Base-by-base conservation (phyloP, 2,797 vertebrate genomes). In the Neosilurus hyrtlii region DNA sequence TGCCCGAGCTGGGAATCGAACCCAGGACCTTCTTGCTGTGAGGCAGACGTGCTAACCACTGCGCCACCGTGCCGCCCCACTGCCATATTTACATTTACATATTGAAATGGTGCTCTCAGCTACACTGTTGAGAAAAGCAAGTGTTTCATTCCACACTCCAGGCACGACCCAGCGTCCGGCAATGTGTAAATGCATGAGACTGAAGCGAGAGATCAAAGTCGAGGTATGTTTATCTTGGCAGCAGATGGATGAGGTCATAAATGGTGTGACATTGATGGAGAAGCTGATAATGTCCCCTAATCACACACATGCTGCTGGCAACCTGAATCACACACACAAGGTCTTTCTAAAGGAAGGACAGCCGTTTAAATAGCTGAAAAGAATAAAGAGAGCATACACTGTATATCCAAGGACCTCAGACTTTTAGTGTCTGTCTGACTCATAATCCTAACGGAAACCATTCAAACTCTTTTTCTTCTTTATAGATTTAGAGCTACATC, bases 261-360 rank as follows among this genome's bases (percentile, higher is more conserved):
- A 86, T 73, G 65, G 84, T 84, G 86, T 91, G 92, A 91, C 91
- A 88, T 89, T 93, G 93, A 93, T 92, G 91, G 93, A 92, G 91
- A 92, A 88, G 85, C 88, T 89, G 91, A 93, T 92, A 93, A 90
- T 90, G 86, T 86, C 89, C 91, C 84, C 85, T 89, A 91, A 91
- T 92, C 82, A 56, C 71, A 54, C 61, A 77, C 49, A 70, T 67
- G 62, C 66, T 79, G 73, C 79, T 83, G 37, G 66, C 54, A 43
- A 51, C 74, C 65, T 66, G 66, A 68, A 80, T 82, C 85, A 83
- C 56, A 79, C 14, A 37, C 37, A 6, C 56, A 30, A 49, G 30
- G 35, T 70, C 43, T 59, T 49, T 59, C 82, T 81, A 76, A 86
- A 85, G 86, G 86, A 83, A 84, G 88, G 86, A 83, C 75, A 80